A percentile compares a stretch with the other conserved stretches of the same genome.
Conservation (phyloP, 2,113 vertebrate genomes). For the Anhinga anhinga region DNA sequence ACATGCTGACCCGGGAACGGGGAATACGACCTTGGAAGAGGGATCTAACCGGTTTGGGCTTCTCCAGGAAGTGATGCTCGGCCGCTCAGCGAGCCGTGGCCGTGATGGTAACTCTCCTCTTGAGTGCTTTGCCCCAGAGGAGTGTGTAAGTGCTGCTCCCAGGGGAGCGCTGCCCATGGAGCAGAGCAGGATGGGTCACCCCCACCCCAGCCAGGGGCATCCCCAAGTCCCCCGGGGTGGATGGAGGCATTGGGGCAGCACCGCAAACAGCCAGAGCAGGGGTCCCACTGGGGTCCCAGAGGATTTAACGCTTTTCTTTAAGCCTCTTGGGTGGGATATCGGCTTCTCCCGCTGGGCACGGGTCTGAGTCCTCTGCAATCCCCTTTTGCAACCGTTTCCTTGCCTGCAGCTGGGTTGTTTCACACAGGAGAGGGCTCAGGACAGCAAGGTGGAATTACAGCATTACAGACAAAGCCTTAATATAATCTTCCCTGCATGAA, state of each 20-base stretch:
- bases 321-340: background rate
- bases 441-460: background rate
- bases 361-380: background rate
- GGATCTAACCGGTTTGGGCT: background rate
- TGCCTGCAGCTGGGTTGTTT: background rate
- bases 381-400: background rate
- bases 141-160: background rate
- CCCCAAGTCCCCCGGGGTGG: background rate
- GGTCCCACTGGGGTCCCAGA: background rate
- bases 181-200: background rate
- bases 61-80: accelerated
- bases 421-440: background rate
- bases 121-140: accelerated
- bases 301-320: background rate
- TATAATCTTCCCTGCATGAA: background rate
- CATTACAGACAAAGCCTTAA: background rate
- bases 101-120: accelerated
- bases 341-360: background rate
- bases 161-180: background rate
- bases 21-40: background rate
- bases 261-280: accelerated
- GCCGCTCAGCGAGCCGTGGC: background rate
- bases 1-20: background rate
- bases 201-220: background rate
- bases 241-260: background rate